Evolutionary conservation across 2,797 vertebrate genomes (phyloP).

Genomic region (Cephalopachus bancanus): DNA sequence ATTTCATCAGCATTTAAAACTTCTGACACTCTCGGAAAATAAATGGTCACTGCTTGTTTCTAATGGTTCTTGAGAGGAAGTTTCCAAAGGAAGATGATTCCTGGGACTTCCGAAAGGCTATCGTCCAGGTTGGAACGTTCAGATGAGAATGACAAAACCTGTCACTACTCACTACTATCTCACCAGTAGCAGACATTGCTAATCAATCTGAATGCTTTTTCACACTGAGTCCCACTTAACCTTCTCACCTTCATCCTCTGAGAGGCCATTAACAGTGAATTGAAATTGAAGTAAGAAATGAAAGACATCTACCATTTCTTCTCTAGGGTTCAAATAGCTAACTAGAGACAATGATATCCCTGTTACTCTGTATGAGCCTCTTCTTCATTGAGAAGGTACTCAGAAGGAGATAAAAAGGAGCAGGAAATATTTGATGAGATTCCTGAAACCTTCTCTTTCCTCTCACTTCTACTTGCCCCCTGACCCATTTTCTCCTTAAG

Average conservation of each 20-base stretch:
- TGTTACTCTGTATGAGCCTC: not conserved
- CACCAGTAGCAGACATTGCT: not conserved
- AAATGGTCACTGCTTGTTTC: not conserved
- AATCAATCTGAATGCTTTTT: not conserved
- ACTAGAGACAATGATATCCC: not conserved
- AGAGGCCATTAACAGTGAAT: not conserved
- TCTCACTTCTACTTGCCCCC: not conserved
- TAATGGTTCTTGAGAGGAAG: not conserved
- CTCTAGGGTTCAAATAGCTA: not conserved
- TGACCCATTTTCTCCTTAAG: not conserved
- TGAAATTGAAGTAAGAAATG: not conserved
- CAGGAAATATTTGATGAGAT: not conserved
- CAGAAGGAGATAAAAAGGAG: not conserved
- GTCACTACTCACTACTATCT: not conserved
- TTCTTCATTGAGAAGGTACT: not conserved
- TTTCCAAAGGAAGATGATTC: not conserved
- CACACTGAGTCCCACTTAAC: not conserved
- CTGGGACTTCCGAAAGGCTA: not conserved
- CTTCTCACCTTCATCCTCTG: not conserved
- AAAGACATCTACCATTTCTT: not conserved
- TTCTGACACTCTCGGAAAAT: constrained; percentile 15
- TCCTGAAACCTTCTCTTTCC: not conserved
- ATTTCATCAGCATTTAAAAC: not conserved
- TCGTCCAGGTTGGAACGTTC: not conserved
- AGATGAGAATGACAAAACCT: not conserved